Conservation (phyloP, 2,888 invertebrate species). For the Miltochrista miniata region DNA sequence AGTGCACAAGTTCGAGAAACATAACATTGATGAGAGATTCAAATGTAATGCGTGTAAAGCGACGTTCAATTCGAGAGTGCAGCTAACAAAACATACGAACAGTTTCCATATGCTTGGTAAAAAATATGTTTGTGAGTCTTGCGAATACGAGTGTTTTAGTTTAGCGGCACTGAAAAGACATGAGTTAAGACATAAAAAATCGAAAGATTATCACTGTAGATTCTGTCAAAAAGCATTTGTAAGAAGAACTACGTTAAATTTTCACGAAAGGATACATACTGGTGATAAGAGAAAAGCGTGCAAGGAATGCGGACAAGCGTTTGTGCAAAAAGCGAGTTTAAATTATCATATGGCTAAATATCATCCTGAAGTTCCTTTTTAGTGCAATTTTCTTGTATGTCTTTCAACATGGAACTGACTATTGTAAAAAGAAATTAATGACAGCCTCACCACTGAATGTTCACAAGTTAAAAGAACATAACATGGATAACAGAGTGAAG, state of each 20-base stretch:
- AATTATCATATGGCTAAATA: conserved; percentile 75
- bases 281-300: conserved; percentile 69
- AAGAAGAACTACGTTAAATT: conserved; percentile 55
- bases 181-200: background rate
- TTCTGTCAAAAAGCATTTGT: conserved; percentile 73
- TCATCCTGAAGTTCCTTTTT: conserved; percentile 64
- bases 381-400: too few relatives aligned
- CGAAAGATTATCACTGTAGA: conserved; percentile 54
- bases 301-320: conserved; percentile 65
- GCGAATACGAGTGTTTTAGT: background rate
- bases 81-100: background rate
- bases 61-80: background rate
- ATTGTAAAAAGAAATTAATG: too few relatives aligned
- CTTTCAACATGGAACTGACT: too few relatives aligned
- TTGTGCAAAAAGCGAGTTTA: conserved; percentile 73
- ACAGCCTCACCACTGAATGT: too few relatives aligned
- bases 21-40: background rate
- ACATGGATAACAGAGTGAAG: too few relatives aligned
- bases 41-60: conserved; percentile 2
- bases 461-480: too few relatives aligned
- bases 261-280: conserved; percentile 71
- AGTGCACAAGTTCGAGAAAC: background rate
- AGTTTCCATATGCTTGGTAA: conserved; percentile 1
- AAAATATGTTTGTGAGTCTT: conserved; percentile 54
- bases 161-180: background rate